Base-by-base conservation (phyloP, 2,797 vertebrate genomes). In the Margarornis squamiger region DNA sequence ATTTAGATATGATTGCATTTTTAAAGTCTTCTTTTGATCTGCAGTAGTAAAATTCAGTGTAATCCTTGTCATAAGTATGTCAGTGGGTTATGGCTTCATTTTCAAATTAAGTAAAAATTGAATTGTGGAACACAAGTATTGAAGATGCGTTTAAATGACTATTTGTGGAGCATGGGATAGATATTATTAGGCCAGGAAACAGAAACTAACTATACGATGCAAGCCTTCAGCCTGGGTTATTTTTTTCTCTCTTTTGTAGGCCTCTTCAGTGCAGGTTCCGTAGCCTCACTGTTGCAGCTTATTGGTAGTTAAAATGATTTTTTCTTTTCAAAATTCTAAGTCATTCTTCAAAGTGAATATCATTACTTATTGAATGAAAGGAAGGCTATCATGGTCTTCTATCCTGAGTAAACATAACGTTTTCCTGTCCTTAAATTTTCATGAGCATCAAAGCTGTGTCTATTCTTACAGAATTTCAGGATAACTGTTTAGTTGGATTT, bases 1-100 rank as follows among this genome's bases (percentile, higher is more conserved):
- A 21, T 83, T 92, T 72, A 86, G 86, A 72, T 72, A 78, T 2
- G 3, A 29, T 29, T 34, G 23, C 21, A 21, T 83, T 82, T 92
- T 85, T 10, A 21, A 93, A 92, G 38, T 51, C n/a, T 91, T 8
- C 41, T 66, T 91, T 83, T 91, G 65, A 92, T 90, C 63, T 92
- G 51, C 55, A 49, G 0, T 73, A 62, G 38, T 66, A 49, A 79
- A 90, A 84, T 87, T 94, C 32, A 21, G 52, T 83, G 26, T 77
- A 93, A 58, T 82, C 57, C 27, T 65, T 92, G 59, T 77, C 2
- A 0, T 46, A 90, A 80, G 18, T 68, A 45, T 92, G 68, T 92
- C 32, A 67, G 14, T 26, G 26, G 34, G 51, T 90, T 92, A 78
- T 49, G 45, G 14, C 52, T 96, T 90, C 52, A 21, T 12, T 78